Conservation (phyloP, 2,888 invertebrate species). For the Cerceris rybyensis region DNA sequence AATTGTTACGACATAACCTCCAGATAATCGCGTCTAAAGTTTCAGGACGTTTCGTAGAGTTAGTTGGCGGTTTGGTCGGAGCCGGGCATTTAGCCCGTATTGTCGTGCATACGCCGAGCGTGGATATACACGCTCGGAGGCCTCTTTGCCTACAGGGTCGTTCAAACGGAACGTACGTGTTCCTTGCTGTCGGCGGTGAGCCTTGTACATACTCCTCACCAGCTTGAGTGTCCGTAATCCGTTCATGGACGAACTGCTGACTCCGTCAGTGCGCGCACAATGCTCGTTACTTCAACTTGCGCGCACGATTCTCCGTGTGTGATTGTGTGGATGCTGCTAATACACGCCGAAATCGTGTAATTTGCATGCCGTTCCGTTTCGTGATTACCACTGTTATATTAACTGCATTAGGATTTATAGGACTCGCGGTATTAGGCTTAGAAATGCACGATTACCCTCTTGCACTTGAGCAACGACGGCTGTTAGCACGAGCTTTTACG, state of each 20-base stretch:
- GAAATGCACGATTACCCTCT: constrained; percentile 10
- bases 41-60: constrained; percentile 80
- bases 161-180: constrained; percentile 69
- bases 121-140: constrained; percentile 70
- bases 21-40: constrained; percentile 81
- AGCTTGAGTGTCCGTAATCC: constrained; percentile 62
- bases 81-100: constrained; percentile 81
- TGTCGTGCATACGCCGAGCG: constrained; percentile 77
- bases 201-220: constrained; percentile 38
- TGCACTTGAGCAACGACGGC: neutral
- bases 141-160: constrained; percentile 75
- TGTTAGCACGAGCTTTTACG: neutral
- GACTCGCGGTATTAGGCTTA: constrained; percentile 10
- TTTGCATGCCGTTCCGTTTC: constrained; percentile 22
- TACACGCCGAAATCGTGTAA: constrained; percentile 37
- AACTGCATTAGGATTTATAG: constrained; percentile 28
- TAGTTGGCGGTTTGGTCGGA: constrained; percentile 76
- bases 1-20: constrained; percentile 81
- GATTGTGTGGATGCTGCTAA: constrained; percentile 48
- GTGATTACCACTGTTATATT: constrained; percentile 29
- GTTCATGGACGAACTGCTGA: constrained; percentile 63
- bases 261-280: constrained; percentile 52
- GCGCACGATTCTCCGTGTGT: constrained; percentile 19
- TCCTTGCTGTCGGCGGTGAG: constrained; percentile 48
- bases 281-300: constrained; percentile 64